phyloP scores from a whole-genome alignment of 92 coral and sea anemone species.

The Epizoanthus fatuus region DNA sequence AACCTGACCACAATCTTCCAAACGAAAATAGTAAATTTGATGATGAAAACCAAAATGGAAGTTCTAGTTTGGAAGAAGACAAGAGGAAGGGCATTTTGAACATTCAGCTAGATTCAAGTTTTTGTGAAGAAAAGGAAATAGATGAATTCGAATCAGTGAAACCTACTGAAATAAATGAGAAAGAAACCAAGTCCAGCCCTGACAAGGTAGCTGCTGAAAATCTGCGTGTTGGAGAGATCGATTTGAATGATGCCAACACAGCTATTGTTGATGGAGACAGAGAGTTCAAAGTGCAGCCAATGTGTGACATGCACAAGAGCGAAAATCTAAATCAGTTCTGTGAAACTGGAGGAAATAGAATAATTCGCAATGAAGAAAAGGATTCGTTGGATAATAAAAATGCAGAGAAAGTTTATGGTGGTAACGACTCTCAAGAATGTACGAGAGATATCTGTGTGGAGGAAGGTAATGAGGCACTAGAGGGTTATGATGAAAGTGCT shows the following conservation, averaged over 20 bases:
- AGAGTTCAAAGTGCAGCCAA: not conserved
- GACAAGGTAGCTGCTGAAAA: slow-evolving; percentile 29
- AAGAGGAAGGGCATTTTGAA: not conserved
- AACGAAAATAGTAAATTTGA: not conserved
- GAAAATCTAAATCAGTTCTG: slow-evolving; percentile 28
- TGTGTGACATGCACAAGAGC: not conserved
- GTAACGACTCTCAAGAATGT: not conserved
- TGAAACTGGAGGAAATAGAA: slow-evolving; percentile 17
- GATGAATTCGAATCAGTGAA: not conserved
- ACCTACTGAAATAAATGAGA: slow-evolving; percentile 5
- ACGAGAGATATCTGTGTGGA: not conserved
- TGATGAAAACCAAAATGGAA: not conserved
- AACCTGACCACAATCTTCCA: not conserved
- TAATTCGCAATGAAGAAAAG: not conserved
- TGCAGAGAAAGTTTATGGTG: not conserved
- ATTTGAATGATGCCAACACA: not conserved
- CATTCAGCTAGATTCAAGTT: not conserved
- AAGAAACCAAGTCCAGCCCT: slow-evolving; percentile 16
- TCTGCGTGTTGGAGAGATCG: slow-evolving; percentile 4
- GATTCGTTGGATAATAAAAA: not conserved
- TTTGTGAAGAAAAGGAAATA: slow-evolving; percentile 5
- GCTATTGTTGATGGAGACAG: not conserved
- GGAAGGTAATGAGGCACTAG: not conserved
- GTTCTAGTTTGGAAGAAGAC: not conserved
- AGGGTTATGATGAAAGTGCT: slow-evolving; percentile 33